These are phyloP conservation scores for Anoplolepis gracilipes DNA, from an alignment of 1,140 invertebrate genomes.

Conservation along the genomic window DNA sequence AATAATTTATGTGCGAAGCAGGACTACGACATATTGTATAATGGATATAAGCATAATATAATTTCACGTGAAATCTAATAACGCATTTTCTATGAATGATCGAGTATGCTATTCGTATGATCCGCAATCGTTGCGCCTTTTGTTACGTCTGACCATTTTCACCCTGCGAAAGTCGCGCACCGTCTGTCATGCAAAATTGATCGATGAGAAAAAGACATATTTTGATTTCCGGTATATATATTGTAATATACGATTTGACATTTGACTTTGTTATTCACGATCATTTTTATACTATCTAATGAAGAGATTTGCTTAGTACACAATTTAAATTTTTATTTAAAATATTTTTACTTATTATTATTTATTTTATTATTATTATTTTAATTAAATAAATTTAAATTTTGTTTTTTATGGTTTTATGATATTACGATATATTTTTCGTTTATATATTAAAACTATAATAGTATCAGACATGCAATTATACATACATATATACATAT, in stretches of 20 bases:
- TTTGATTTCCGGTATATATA: not conserved
- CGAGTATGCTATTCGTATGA: constrained; percentile 37
- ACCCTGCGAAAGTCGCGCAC: constrained; percentile 3
- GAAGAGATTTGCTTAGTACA: not conserved
- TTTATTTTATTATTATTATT: too few species aligned
- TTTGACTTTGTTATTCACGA: not conserved
- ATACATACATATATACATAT: not conserved
- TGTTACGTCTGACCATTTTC: not conserved
- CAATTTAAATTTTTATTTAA: not conserved
- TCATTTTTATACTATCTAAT: too few species aligned
- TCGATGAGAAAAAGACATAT: constrained; percentile 25
- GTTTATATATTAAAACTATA: not conserved
- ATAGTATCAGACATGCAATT: not conserved
- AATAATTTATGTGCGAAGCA: not conserved
- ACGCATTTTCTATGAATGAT: constrained; percentile 33
- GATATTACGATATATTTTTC: not conserved
- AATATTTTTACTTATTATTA: not conserved
- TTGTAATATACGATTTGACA: not conserved
- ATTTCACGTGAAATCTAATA: constrained; percentile 20
- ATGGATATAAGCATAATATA: not conserved
- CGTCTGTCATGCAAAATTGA: constrained; percentile 3
- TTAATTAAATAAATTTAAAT: too few species aligned
- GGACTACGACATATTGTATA: not conserved
- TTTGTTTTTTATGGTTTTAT: not conserved
- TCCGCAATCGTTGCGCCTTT: constrained; percentile 12